Evolutionary conservation across 2,797 vertebrate species (phyloP).

Genomic region (Cyprinella venusta): DNA sequence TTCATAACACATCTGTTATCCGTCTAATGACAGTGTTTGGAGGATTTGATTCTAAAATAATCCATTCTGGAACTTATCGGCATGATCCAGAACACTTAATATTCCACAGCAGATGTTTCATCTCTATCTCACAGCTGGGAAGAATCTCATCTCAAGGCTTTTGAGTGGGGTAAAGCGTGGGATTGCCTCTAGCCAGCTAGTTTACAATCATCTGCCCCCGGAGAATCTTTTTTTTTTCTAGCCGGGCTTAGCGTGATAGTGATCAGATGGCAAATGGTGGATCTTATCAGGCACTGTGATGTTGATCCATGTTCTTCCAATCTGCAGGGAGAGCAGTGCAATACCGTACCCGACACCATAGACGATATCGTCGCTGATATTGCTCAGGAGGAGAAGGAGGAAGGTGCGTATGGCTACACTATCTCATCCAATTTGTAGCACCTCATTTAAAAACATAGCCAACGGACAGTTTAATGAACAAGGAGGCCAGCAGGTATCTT

Average conservation of each 20-base stretch:
- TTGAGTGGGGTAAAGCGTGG: constrained; percentile 36
- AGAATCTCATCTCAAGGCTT: constrained; percentile 40
- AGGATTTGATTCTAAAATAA: constrained; percentile 7
- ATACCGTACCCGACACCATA: constrained; percentile 91
- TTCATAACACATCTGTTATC: constrained; percentile 30
- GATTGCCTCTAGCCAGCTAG: constrained; percentile 42
- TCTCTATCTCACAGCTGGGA: constrained; percentile 47
- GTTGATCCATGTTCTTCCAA: constrained; percentile 52
- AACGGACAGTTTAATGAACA: constrained; percentile 57
- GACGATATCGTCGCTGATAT: constrained; percentile 96
- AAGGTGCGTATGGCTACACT: constrained; percentile 77
- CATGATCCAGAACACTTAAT: constrained; percentile 19
- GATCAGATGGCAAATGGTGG: constrained; percentile 52
- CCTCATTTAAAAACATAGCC: constrained; percentile 50
- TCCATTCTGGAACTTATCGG: constrained; percentile 24
- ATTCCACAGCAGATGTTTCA: constrained; percentile 55
- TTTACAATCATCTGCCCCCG: constrained; percentile 40
- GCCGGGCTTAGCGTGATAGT: constrained; percentile 45
- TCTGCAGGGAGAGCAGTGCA: constrained; percentile 93
- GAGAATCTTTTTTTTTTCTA: constrained; percentile 32
- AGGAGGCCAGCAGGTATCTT: constrained; percentile 28
- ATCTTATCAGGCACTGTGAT: constrained; percentile 50
- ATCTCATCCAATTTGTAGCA: constrained; percentile 54
- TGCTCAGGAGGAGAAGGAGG: constrained; percentile 89
- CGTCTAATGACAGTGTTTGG: constrained; percentile 31